Percentiles rank a stretch among this genome's conserved stretches.
Conservation (phyloP, 2,113 vertebrate genomes). For the Notarius quadriscutis region DNA sequence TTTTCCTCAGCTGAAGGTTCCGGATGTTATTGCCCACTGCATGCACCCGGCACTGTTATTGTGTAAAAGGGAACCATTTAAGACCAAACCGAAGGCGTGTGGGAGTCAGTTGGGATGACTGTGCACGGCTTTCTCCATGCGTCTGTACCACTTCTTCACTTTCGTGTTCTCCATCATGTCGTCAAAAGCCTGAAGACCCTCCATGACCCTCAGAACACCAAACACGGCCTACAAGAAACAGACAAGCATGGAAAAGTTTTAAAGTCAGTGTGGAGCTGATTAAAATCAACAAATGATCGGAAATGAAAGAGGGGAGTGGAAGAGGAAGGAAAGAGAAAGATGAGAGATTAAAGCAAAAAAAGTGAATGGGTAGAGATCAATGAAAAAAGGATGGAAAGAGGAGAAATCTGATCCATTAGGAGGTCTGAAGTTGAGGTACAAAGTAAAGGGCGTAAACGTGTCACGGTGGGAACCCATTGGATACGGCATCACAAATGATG, state of each 20-base stretch:
- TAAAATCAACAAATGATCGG: too few species aligned
- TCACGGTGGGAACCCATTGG: too few species aligned
- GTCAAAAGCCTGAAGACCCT: slow-evolving; percentile 89
- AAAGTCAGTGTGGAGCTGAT: too few species aligned
- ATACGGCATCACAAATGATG: too few species aligned
- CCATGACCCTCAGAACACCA: slow-evolving; percentile 93
- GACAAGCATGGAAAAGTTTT: not conserved
- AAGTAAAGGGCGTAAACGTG: too few species aligned
- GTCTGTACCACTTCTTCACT: slow-evolving; percentile 86
- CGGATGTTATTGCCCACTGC: not conserved
- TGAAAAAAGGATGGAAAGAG: too few species aligned
- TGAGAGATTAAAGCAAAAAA: too few species aligned
- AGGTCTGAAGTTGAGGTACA: too few species aligned
- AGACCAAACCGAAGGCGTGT: not conserved
- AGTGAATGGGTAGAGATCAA: too few species aligned
- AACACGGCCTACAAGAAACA: slow-evolving; percentile 81
- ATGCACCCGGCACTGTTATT: not conserved
- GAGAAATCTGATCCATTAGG: too few species aligned
- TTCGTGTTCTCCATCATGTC: slow-evolving; percentile 92
- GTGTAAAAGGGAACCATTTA: not conserved
- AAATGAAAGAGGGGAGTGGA: too few species aligned
- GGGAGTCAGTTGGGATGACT: slow-evolving; percentile 28
- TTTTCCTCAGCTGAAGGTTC: not conserved
- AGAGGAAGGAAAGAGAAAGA: too few species aligned
- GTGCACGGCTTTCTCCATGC: slow-evolving; percentile 77